Conservation (phyloP, 1,140 invertebrate genomes). For the Pristionchus pacificus region DNA sequence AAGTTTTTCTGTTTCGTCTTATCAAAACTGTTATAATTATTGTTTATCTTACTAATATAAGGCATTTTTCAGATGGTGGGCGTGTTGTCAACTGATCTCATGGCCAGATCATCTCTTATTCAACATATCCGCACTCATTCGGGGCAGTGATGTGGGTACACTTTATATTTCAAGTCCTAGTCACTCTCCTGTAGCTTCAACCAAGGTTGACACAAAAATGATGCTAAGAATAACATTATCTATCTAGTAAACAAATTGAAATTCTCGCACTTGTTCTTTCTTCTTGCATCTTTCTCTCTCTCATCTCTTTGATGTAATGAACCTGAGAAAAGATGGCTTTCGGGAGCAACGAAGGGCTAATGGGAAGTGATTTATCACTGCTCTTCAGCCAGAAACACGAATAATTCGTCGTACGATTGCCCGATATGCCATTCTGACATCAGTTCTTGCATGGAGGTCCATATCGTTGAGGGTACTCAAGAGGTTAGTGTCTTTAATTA, state of each 20-base stretch:
- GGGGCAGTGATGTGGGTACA: slow-evolving; percentile 32
- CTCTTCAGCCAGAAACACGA: slow-evolving; percentile 34
- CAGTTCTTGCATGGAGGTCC: slow-evolving; percentile 39
- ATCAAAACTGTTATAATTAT: neutral
- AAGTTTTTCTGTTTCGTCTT: neutral
- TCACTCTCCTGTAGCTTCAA: no score
- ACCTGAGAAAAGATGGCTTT: slow-evolving; percentile 7
- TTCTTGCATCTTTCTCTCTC: neutral
- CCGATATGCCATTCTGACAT: slow-evolving; percentile 36
- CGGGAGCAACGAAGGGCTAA: neutral
- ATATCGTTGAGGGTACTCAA: slow-evolving; percentile 36
- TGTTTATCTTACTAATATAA: neutral
- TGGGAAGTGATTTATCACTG: no score
- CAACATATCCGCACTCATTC: slow-evolving; percentile 38
- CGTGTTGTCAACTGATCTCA: slow-evolving; percentile 43
- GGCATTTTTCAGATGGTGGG: slow-evolving; percentile 41
- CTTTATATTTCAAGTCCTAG: neutral
- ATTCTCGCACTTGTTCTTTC: neutral
- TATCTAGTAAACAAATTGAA: no score
- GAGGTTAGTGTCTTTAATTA: slow-evolving; percentile 1
- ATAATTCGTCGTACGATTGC: slow-evolving; percentile 40
- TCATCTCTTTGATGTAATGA: neutral
- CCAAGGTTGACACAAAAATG: no score
- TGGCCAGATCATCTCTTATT: slow-evolving; percentile 39
- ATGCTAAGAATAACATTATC: no score